Base-by-base conservation (phyloP, 2,797 vertebrate species). In the Anableps anableps region DNA sequence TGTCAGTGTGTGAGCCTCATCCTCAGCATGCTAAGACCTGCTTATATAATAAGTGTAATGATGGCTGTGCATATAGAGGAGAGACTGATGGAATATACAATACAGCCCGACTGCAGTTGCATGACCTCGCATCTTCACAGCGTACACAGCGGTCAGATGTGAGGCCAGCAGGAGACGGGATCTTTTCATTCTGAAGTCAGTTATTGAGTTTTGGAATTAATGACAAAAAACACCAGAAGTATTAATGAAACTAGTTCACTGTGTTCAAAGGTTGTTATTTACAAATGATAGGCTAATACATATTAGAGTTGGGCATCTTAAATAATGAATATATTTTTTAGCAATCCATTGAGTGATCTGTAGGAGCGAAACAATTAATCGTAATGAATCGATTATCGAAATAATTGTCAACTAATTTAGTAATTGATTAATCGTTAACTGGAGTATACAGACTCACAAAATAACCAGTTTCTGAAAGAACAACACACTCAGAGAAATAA, bases 21-120 rank as follows among this genome's bases (percentile, higher is more conserved):
- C 79, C 80, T 89, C 71, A 88, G 77, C 34, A 75, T 29, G 11
- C 79, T 80, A 0, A 84, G 84, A 85, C 79, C 86, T 34, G 60
- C 74, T 82, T 87, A 76, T 58, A 76, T 85, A 83, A 74, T 55
- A n/a, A 36, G 78, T 29, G 74, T 77, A 50, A 79, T 77, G 74
- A 86, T 72, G 53, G 51, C 62, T 70, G 48, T 74, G 36, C 48
- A 76, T 55, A 41, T 9, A 36, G 31, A 19, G n/a, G 68, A 47
- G 74, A 31, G 38, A 76, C 70, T 68, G 53, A 85, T 43, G 81
- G 74, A 71, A 80, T 47, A 62, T 74, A 79, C 45, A 78, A 70
- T 58, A 31, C 36, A 60, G 26, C 34, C 19, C 81, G 78, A 91
- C 75, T 82, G 58, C 17, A 82, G 26, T 86, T 80, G 80, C 51